phyloP scores from a whole-genome alignment of 2,888 invertebrate species.

The Ischnus inquisitorius region DNA sequence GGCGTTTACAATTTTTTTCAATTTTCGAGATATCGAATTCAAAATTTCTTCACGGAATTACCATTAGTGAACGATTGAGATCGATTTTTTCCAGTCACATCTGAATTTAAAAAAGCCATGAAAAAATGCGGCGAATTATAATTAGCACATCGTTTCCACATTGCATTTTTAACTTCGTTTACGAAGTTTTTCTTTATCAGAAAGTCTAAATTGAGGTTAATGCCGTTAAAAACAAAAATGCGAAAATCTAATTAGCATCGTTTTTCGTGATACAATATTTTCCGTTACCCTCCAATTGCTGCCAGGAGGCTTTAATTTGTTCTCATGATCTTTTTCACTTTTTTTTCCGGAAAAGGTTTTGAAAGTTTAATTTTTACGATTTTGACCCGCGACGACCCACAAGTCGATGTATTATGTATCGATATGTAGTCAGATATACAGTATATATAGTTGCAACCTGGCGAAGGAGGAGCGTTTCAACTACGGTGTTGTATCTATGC shows the following conservation, averaged over 20 bases:
- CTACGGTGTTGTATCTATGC: constrained; percentile 50
- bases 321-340: background rate
- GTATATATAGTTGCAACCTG: constrained; percentile 8
- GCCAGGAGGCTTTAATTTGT: background rate
- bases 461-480: background rate
- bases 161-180: no score
- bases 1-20: no score
- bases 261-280: background rate
- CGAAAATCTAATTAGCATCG: no score
- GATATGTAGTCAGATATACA: background rate
- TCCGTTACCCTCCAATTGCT: background rate
- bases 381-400: constrained; percentile 8
- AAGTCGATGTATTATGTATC: constrained; percentile 7
- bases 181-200: no score
- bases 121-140: no score
- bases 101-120: no score
- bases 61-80: background rate
- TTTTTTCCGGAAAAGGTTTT: background rate
- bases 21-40: background rate
- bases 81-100: background rate
- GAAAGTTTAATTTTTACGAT: constrained; percentile 16
- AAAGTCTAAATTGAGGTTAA: no score
- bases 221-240: no score
- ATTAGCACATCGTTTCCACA: no score
- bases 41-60: background rate